Evolutionary conservation across 1,140 invertebrate genomes (phyloP), one percentile per base, ranked within the genome.

Genomic region (Gryon sp.): DNA sequence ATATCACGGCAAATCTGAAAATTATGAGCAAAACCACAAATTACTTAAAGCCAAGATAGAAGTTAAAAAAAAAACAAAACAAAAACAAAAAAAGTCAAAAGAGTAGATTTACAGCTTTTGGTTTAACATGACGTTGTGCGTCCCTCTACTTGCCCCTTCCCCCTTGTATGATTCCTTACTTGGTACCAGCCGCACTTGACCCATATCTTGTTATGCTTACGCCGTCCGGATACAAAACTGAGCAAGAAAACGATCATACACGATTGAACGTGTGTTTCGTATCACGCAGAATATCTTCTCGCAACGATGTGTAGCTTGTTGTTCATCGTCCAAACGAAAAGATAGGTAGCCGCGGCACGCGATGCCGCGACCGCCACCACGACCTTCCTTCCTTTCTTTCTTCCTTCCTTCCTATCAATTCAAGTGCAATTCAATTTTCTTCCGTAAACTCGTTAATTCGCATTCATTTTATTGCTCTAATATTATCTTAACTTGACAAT

Each of bases 181-280:
- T 79, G 83, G 84, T 80, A 86, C 84, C 82, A 70, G 84, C 84
- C 85, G 85, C 84, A 87, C 86, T 87, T 87, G 85, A 87, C 86
- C 86, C 79, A 87, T 87, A 86, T 87, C 80, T 87, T 87, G 83
- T 86, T 87, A 87, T 87, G 83, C 86, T 84, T 70, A 73, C 70
- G 79, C 82, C 84, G 85, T 87, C 83, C 84, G 83, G 82, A 87
- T 86, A 80, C 82, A 78, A 83, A 80, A 78, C 69, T 76, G 78
- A 74, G 68, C 68, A 66, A 48, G n/a, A n/a, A 62, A 34, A 65
- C 57, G 48, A 34, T 43, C 52, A 53, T 60, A 57, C 50, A 22
- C 55, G 46, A 60, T 53, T 53, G 48, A 43, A 43, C 36, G 45
- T 40, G 43, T 38, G 55, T 46, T 45, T 46, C 28, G 59, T 40